Percentiles rank a stretch among this genome's conserved stretches.
Conservation (phyloP, 2,113 vertebrate species). For the Caracal caracal region DNA sequence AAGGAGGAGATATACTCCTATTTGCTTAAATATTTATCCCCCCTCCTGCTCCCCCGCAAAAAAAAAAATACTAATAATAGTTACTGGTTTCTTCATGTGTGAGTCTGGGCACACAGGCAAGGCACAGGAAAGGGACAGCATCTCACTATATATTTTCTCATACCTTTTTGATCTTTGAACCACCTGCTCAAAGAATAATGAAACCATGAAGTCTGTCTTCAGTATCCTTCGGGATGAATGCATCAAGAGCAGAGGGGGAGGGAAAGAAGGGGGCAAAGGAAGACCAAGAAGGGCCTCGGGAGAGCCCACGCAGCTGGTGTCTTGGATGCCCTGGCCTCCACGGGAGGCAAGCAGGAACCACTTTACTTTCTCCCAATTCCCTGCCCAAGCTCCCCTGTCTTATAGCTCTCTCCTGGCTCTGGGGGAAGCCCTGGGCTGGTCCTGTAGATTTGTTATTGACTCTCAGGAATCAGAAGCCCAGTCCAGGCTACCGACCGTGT, state of each 20-base stretch:
- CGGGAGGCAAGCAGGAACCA: background rate
- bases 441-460: background rate
- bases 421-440: background rate
- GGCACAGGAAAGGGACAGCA: background rate
- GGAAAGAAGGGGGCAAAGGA: background rate
- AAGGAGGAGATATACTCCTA: background rate
- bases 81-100: background rate
- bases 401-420: background rate
- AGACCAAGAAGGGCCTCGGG: background rate
- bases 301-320: too few species aligned
- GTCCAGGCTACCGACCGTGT: background rate
- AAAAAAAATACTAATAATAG: background rate
- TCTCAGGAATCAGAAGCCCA: background rate
- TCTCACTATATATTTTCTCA: background rate
- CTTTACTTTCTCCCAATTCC: background rate
- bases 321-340: too few species aligned
- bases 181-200: background rate
- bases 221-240: background rate
- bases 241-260: background rate
- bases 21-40: background rate
- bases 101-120: background rate
- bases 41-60: background rate
- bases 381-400: background rate
- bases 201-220: background rate
- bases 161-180: background rate